Base-by-base conservation (phyloP, 2,113 vertebrate species). In the Irena cyanogastra region DNA sequence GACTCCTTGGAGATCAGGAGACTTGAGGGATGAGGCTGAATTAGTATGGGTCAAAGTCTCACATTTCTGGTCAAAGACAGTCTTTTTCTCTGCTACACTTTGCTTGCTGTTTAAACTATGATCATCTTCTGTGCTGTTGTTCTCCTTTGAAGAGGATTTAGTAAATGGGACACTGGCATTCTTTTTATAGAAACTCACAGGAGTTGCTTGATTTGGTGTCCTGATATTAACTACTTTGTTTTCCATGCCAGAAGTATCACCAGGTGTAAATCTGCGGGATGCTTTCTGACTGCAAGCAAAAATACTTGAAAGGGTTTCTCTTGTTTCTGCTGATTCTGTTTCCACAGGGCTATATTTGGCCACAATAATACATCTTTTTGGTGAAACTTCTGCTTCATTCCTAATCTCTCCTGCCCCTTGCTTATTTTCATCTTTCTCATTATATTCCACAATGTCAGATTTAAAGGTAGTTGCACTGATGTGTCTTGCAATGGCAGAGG, bases 401-500 rank as follows among this genome's bases (percentile, higher is more conserved):
- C 81, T 90, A 45, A 83, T 28, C 3, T n/a, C 82, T 60, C 56
- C 37, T 39, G 17, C 33, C 27, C 37, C 70, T 16, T n/a, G 45
- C 20, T 85, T 52, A 49, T 87, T 71, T 89, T 94, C 57, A 8
- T 57, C 65, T 60, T 69, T 57, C 30, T 80, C 59, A 2, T 16
- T 68, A n/a, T 45, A 86, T 49, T 87, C 86, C 26, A 4, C 1
- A 16, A 39, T 4, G 2, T 75, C 76, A 20, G 81, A 15, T 17
- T 84, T 96, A 93, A 80, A 72, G 17, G 52, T 85, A 5, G n/a
- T 60, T 65, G 94, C 35, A 10, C 37, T 98, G 76, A 97, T 97
- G 39, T 98, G 97, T 97, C 97, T 99, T 89, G 97, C 95, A 92
- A 99, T 99, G 52, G 98, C 99, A 78, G 99, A 99, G 10, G 99